A percentile compares a stretch with the other conserved stretches of the same genome.
Conservation (phyloP, 2,888 invertebrate genomes). For the Rhamphomyia laevipes region DNA sequence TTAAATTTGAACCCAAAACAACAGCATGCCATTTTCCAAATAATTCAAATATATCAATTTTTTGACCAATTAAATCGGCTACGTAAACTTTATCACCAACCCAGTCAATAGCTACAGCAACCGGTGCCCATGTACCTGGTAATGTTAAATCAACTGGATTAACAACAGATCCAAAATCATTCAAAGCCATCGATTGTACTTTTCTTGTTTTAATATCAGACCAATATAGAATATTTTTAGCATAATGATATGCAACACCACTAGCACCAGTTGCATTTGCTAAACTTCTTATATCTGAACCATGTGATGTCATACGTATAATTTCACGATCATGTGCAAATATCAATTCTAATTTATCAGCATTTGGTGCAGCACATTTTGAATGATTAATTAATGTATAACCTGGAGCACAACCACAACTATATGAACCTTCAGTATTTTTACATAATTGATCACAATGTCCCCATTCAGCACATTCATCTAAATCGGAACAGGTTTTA, state of each 20-base stretch:
- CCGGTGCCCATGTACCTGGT: constrained; percentile 80
- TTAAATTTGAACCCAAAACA: constrained; percentile 80
- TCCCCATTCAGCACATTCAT: constrained; percentile 88
- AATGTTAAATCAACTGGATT: constrained; percentile 51
- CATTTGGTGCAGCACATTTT: constrained; percentile 51
- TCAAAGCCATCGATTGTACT: constrained; percentile 45
- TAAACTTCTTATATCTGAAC: constrained; percentile 44
- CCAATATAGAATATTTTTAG: constrained; percentile 71
- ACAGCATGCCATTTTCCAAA: constrained; percentile 81
- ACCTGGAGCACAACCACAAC: constrained; percentile 71
- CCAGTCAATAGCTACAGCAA: constrained; percentile 92
- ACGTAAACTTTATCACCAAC: constrained; percentile 92
- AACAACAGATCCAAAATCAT: constrained; percentile 38
- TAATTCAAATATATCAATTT: constrained; percentile 87
- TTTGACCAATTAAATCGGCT: constrained; percentile 83
- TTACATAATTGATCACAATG: constrained; percentile 91
- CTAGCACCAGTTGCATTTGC: constrained; percentile 77
- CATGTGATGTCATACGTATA: constrained; percentile 56
- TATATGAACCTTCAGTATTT: constrained; percentile 75
- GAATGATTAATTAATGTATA: constrained; percentile 51
- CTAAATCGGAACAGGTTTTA: constrained; percentile 77
- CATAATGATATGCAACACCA: constrained; percentile 74
- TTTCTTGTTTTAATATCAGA: constrained; percentile 79
- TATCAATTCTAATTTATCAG: constrained; percentile 47
- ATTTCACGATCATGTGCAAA: constrained; percentile 62